Percentiles rank a stretch among this genome's conserved stretches.
phyloP scores from a whole-genome alignment of 2,113 vertebrate species.

The Aegithalos caudatus region DNA sequence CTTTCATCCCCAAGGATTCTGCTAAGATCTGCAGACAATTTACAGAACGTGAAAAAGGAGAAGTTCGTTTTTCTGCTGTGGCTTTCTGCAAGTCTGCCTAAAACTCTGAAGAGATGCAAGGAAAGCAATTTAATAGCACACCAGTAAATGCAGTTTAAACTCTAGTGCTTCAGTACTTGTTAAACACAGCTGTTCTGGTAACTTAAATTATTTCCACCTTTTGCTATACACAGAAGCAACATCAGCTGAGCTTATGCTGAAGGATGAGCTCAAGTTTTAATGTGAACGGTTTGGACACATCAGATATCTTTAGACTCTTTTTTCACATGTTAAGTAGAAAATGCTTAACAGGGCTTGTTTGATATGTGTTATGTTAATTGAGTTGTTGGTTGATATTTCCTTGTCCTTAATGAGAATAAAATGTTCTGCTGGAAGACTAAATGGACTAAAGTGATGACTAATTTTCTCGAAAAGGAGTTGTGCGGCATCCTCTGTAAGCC shows the following conservation, averaged over 20 bases:
- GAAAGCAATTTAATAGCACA: slow-evolving; percentile 30
- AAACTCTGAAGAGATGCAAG: background rate
- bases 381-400: slow-evolving; percentile 69
- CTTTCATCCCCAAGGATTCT: slow-evolving; percentile 77
- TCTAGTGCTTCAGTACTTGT: slow-evolving; percentile 64
- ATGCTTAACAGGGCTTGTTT: slow-evolving; percentile 67
- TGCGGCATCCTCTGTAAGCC: background rate
- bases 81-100: slow-evolving; percentile 86
- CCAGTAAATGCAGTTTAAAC: slow-evolving; percentile 47
- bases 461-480: background rate
- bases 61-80: slow-evolving; percentile 93
- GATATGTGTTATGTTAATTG: slow-evolving; percentile 64
- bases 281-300: slow-evolving; percentile 38
- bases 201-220: slow-evolving; percentile 31
- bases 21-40: slow-evolving; percentile 90
- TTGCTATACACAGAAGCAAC: slow-evolving; percentile 40
- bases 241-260: slow-evolving; percentile 49
- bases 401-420: slow-evolving; percentile 71
- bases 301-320: slow-evolving; percentile 25
- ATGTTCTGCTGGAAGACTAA: slow-evolving; percentile 66
- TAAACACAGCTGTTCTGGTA: slow-evolving; percentile 55
- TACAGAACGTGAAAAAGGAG: slow-evolving; percentile 87
- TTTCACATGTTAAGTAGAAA: slow-evolving; percentile 54
- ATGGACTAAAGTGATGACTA: background rate
- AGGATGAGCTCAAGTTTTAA: slow-evolving; percentile 38